phyloP scores from a whole-genome alignment of 2,888 invertebrate genomes.

The Argynnis bischoffii region DNA sequence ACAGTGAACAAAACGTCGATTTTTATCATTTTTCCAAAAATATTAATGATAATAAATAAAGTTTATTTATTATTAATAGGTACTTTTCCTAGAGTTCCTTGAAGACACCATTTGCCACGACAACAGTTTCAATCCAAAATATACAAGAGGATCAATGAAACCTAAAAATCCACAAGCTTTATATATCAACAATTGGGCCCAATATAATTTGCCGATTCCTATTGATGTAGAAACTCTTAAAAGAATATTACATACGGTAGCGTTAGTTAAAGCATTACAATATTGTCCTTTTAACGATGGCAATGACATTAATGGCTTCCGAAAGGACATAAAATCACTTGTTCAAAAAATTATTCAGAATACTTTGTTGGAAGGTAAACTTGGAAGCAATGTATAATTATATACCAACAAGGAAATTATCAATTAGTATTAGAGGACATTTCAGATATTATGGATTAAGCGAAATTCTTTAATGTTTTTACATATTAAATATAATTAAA shows the following conservation, averaged over 20 bases:
- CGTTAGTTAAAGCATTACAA: conserved; percentile 23
- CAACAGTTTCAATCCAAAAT: neutral
- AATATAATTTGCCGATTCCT: conserved; percentile 43
- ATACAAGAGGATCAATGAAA: neutral
- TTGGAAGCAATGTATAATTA: neutral
- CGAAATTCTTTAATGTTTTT: too few species aligned
- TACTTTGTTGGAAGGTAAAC: neutral
- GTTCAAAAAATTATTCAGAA: conserved; percentile 5
- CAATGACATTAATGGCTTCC: neutral
- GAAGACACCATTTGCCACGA: too few species aligned
- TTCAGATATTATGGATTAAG: too few species aligned
- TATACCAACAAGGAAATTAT: neutral
- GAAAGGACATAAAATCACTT: neutral
- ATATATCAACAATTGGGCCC: conserved; percentile 45
- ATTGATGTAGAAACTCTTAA: conserved; percentile 27
- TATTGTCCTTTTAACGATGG: conserved; percentile 46
- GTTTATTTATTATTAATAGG: too few species aligned
- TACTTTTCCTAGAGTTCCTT: too few species aligned
- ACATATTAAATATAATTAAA: too few species aligned
- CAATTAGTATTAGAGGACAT: neutral
- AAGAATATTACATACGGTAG: conserved; percentile 27
- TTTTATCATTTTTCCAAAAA: too few species aligned
- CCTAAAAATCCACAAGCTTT: conserved; percentile 8
- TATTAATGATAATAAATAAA: too few species aligned
- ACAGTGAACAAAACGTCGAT: too few species aligned